Base-by-base conservation (phyloP, 2,113 vertebrate species). In the Neodontobutis hainanensis region DNA sequence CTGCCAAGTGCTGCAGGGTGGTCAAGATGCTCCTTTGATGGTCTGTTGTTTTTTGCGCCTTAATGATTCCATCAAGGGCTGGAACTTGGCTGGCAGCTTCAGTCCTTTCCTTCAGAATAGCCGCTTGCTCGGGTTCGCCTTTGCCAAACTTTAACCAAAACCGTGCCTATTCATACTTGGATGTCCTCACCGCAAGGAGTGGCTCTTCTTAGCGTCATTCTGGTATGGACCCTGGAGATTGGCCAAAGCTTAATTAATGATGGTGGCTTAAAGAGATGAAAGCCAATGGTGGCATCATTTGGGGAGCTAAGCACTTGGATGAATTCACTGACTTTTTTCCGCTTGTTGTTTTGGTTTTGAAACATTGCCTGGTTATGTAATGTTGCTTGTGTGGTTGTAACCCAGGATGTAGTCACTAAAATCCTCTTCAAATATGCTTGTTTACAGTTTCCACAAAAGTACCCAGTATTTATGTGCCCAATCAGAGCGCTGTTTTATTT, bases 211-310 rank as follows among this genome's bases (percentile, higher is more conserved):
- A 70, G 70, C 73, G 47, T 70, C n/a, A 53, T 0, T 0, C 44
- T 77, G 85, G 46, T 65, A 75, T 70, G 67, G 82, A 67, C 75
- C 65, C 57, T 75, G 75, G 73, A 77, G 47, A 4, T 6, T 19
- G 49, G 65, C 86, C 85, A 81, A 80, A 85, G 78, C 78, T 83
- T 89, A 90, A 90, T 89, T 89, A 88, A 86, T 88, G 80, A 77
- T 46, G 68, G 65, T 78, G 80, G 62, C 51, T 80, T 73, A 57
- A 87, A 72, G 70, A 85, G 83, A 82, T 82, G 77, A 85, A 86
- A 76, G 81, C 83, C 73, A 76, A 85, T 55, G 56, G 19, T 61
- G 63, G 78, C 82, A 83, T 66, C 76, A 67, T 72, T 78, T 77
- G 78, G 78, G 76, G 70, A 68, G 61, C 68, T 69, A 52, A 74